Evolutionary conservation across 35 echinoderm and acorn worm genomes (phyloP).

Genomic region (Chiridota heheva): DNA sequence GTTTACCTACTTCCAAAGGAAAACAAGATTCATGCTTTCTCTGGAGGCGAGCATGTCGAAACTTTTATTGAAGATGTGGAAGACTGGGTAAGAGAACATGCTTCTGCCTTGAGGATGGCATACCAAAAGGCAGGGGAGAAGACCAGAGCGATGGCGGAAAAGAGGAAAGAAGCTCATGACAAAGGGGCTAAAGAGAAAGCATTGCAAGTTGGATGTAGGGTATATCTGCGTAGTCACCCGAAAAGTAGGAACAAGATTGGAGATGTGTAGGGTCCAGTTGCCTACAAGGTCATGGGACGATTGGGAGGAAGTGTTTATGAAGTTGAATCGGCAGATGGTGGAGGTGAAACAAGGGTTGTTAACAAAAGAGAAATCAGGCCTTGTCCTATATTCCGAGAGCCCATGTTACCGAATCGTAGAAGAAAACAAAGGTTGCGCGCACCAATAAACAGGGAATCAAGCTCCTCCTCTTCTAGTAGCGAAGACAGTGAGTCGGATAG

Average conservation of each 20-base stretch:
- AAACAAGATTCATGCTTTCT: too few species aligned
- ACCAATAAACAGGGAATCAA: too few species aligned
- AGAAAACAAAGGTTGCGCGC: too few species aligned
- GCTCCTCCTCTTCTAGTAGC: too few species aligned
- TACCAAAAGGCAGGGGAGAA: conserved; percentile 36
- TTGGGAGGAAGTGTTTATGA: conserved; percentile 1
- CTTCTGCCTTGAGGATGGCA: not conserved
- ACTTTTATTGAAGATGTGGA: not conserved
- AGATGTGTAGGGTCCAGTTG: not conserved
- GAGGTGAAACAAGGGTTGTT: not conserved
- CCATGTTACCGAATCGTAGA: too few species aligned
- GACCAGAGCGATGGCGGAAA: not conserved
- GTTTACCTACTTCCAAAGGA: too few species aligned
- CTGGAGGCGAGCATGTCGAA: too few species aligned
- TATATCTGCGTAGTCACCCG: conserved; percentile 13
- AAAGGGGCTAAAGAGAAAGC: conserved; percentile 24
- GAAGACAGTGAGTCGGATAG: too few species aligned
- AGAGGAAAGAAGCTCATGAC: conserved; percentile 12
- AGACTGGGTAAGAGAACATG: conserved; percentile 18
- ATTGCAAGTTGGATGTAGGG: conserved; percentile 17
- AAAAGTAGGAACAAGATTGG: conserved; percentile 30
- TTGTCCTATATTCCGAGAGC: too few species aligned
- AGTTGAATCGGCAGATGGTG: conserved; percentile 22
- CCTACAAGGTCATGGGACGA: conserved; percentile 37
- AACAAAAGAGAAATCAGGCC: conserved; percentile 9